Evolutionary conservation across 2,888 invertebrate genomes (phyloP).

Genomic region (Heliconius sara): DNA sequence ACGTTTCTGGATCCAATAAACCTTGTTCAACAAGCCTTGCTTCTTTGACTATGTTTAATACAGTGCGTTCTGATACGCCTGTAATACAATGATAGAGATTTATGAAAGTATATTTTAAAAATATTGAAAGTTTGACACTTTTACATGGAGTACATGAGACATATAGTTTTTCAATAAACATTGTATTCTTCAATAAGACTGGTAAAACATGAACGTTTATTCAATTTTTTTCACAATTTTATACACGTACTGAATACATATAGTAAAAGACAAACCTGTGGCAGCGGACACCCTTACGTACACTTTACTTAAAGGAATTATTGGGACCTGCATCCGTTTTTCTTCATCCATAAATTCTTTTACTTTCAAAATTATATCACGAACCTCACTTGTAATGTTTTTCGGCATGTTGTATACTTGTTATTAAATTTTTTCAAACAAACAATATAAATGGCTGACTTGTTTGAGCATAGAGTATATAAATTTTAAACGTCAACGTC

Average conservation of each 20-base stretch:
- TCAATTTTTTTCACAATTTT: not conserved
- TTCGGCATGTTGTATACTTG: slow-evolving; percentile 69
- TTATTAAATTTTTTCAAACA: slow-evolving; percentile 39
- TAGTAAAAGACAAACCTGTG: slow-evolving; percentile 63
- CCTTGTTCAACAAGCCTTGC: slow-evolving; percentile 78
- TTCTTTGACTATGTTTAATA: slow-evolving; percentile 77
- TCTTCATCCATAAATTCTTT: slow-evolving; percentile 81
- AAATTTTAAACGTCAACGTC: slow-evolving; percentile 33
- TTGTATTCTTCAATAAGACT: not conserved
- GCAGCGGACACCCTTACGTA: slow-evolving; percentile 78
- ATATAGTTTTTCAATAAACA: not conserved
- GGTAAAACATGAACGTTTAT: not conserved
- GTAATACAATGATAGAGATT: slow-evolving; percentile 46
- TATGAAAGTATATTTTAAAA: not conserved
- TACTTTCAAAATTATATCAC: slow-evolving; percentile 78
- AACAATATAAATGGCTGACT: slow-evolving; percentile 49
- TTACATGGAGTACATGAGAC: not conserved
- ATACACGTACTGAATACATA: slow-evolving; percentile 3
- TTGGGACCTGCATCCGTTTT: slow-evolving; percentile 80
- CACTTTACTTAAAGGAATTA: slow-evolving; percentile 78
- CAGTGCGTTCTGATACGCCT: slow-evolving; percentile 79
- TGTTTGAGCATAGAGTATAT: slow-evolving; percentile 52
- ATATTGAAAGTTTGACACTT: not conserved
- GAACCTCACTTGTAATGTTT: slow-evolving; percentile 77
- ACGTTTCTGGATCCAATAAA: slow-evolving; percentile 72